These are phyloP conservation scores for Eristalis arbustorum DNA, from an alignment of 2,888 invertebrate species.

Conservation along the genomic window DNA sequence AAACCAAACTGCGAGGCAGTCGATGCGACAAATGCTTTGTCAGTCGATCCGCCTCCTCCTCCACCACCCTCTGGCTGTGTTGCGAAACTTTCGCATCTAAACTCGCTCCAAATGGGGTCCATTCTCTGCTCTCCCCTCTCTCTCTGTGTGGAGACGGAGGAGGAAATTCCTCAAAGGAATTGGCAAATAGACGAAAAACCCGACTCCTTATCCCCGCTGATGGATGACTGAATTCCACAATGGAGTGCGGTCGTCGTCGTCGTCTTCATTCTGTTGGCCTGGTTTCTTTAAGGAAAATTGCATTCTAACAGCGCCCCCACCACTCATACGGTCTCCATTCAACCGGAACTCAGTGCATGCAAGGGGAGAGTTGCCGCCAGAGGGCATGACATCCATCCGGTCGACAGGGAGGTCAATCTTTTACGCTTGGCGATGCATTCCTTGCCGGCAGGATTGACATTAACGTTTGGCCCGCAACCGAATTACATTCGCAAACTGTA, in stretches of 20 bases:
- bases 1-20: background rate
- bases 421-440: slow-evolving; percentile 11
- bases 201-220: background rate
- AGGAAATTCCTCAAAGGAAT: background rate
- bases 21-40: background rate
- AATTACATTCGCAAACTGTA: background rate
- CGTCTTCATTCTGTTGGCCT: background rate
- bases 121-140: background rate
- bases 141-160: background rate
- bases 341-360: background rate
- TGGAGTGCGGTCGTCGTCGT: background rate
- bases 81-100: background rate
- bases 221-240: slow-evolving; percentile 10
- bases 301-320: background rate
- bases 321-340: background rate
- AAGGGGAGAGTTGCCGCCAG: background rate
- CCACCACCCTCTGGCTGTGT: too few species aligned
- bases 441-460: background rate
- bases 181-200: background rate
- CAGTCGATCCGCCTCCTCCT: background rate
- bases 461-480: background rate
- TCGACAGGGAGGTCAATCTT: background rate
- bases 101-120: background rate
- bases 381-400: too few species aligned
- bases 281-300: background rate